Conservation (phyloP, 1,140 invertebrate species). For the Zaprionus ornatus region DNA sequence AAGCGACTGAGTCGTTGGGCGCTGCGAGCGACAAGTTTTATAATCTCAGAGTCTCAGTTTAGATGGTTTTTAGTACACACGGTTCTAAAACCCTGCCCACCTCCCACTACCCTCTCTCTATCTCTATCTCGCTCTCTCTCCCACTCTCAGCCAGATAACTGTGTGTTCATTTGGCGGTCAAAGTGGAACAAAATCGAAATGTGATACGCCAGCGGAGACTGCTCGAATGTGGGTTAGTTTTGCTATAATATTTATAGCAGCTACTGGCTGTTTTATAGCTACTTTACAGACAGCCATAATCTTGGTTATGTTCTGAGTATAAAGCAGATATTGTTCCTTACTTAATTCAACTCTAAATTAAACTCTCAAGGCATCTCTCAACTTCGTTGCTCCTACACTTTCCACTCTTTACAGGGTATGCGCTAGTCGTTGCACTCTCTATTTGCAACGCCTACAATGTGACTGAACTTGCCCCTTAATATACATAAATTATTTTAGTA, state of each 20-base stretch:
- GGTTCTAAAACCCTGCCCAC: background rate
- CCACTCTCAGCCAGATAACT: conserved; percentile 9
- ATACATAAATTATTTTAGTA: background rate
- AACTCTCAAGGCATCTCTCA: no score
- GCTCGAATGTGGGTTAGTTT: background rate
- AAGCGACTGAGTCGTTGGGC: background rate
- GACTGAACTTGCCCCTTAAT: background rate
- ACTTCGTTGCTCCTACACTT: background rate
- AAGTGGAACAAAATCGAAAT: background rate
- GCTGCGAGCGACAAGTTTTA: conserved; percentile 3
- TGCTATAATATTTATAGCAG: background rate
- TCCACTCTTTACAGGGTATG: background rate
- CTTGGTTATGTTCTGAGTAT: no score
- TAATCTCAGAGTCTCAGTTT: background rate
- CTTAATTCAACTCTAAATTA: no score
- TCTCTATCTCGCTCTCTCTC: background rate
- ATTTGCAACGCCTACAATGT: background rate
- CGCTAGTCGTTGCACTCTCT: background rate
- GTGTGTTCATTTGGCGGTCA: conserved; percentile 6
- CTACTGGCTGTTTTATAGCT: background rate
- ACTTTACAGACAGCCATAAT: no score
- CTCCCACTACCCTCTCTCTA: background rate
- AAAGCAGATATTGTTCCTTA: no score
- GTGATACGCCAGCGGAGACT: background rate
- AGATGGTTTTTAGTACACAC: background rate